Evolutionary conservation across 2,113 vertebrate genomes (phyloP), one percentile per base, ranked within the genome.

Genomic region (Coptodon rendalli): DNA sequence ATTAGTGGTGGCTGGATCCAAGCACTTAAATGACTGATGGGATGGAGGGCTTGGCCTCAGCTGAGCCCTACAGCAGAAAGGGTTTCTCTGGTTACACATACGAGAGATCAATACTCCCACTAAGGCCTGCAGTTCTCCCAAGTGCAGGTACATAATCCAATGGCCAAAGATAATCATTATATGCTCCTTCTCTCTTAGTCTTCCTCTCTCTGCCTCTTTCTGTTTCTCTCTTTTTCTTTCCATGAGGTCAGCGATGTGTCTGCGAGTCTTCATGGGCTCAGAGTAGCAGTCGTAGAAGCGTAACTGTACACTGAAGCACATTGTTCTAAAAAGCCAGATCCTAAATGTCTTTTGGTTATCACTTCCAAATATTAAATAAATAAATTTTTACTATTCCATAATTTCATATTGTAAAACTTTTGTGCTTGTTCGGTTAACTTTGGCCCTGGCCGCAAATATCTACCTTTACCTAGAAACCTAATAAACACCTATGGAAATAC

Each of bases 31-130:
- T 93, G 92, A 94, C 91, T 92, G 90, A 93, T 91, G 89, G 87
- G 87, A 93, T 88, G 81, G 76, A 89, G 40, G 84, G 66, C 57
- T 89, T 91, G 93, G 94, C 90, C 87, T 92, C 40, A 10, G 80
- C 22, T 81, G 88, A 91, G 94, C 86, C 45, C 84, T 78, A 86
- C 93, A 93, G 91, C 83, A 93, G 86, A 87, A 93, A 85, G 27
- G 89, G 87, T 94, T 93, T 96, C 93, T 95, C 91, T 80, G 80
- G 93, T 96, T 96, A 95, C 94, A 92, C 82, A 87, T 89, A 92
- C 68, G 27, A 54, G 85, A 93, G 94, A 96, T 95, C 94, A 89
- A 95, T 95, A 92, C 82, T 84, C 86, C 89, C 90, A 93, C 92
- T 92, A 87, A 86, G 89, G 87, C 84, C 89, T 54, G 52, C 43